Evolutionary conservation across 2,113 vertebrate species (phyloP).

Genomic region (Scortum barcoo): DNA sequence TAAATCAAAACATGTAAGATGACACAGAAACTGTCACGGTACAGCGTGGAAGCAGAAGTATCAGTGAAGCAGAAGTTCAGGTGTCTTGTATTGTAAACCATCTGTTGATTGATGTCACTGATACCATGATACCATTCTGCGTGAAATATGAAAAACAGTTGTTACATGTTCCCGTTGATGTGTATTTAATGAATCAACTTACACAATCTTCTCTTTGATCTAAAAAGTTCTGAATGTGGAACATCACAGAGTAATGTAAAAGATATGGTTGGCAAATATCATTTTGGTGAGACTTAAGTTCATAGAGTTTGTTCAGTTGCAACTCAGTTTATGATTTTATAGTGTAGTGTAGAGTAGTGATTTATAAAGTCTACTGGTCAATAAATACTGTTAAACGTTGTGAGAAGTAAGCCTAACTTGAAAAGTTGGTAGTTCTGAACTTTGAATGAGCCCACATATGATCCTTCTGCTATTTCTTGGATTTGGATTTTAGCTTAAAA

Average conservation of each 20-base stretch:
- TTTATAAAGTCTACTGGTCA: background rate
- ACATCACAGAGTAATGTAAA: background rate
- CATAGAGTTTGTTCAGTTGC: background rate
- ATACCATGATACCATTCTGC: background rate
- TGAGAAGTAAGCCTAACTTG: background rate
- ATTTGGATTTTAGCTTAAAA: background rate
- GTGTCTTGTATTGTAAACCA: background rate
- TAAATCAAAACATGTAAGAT: background rate
- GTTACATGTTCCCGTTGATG: background rate
- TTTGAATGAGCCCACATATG: background rate
- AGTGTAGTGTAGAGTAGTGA: background rate
- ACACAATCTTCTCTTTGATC: background rate
- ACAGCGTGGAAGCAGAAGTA: background rate
- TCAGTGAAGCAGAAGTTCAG: conserved; percentile 6
- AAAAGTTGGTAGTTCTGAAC: too few species aligned
- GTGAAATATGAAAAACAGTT: background rate
- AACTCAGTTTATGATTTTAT: background rate
- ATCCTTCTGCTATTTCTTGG: background rate
- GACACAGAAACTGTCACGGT: background rate
- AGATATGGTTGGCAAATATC: background rate
- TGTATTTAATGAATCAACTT: background rate
- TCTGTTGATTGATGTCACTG: background rate
- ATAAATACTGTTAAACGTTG: background rate
- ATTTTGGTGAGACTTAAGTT: background rate
- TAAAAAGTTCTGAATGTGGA: background rate